Base-by-base conservation (phyloP, 35 echinoderm and acorn worm species). In the Lytechinus variegatus region DNA sequence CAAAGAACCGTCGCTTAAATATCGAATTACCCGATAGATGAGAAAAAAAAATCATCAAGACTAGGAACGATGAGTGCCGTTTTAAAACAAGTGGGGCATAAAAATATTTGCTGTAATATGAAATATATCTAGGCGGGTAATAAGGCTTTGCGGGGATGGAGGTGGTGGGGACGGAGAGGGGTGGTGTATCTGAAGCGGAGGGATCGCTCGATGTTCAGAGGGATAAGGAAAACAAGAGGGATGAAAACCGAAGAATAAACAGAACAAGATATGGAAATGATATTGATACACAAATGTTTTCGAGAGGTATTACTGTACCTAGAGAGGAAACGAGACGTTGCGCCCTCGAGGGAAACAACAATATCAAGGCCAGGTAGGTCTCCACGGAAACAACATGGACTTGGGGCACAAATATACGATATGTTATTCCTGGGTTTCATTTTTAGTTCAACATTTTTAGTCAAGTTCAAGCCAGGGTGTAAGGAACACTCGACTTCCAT, bases 261-360 rank as follows among this genome's bases (percentile, higher is more conserved):
- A 79, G 21, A 16, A 79, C 66, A 58, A 24, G 66, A 24, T 24
- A 24, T 79, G 66, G n/a, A 79, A n/a, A 24, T 79, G 66, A 19
- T 79, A 79, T 19, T 79, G 66, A n/a, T 79, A 79, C 66, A 79
- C 66, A 79, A 79, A 79, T 79, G 21, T n/a, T 79, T 58, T 71
- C 24, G 61, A 71, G 61, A 19, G 61, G 61, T 14, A 21, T 71
- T 19, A 79, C 19, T 44, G 2, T 44, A 44, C 66, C 66, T 79
- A 7, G 7, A 2, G 1, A 24, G 2, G 66, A n/a, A 79, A 79
- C 6, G 66, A 3, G 12, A 79, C 66, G 33, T 79, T 19, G 6
- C 19, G 19, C 66, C 66, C n/a, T 7, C 4, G n/a, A 3, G 66
- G n/a, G 61, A 71, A 66, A 79, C 19, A 79, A 79, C n/a, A 79